Base-by-base conservation (phyloP, 1,140 invertebrate species). In the Drosophila parabipectinata region DNA sequence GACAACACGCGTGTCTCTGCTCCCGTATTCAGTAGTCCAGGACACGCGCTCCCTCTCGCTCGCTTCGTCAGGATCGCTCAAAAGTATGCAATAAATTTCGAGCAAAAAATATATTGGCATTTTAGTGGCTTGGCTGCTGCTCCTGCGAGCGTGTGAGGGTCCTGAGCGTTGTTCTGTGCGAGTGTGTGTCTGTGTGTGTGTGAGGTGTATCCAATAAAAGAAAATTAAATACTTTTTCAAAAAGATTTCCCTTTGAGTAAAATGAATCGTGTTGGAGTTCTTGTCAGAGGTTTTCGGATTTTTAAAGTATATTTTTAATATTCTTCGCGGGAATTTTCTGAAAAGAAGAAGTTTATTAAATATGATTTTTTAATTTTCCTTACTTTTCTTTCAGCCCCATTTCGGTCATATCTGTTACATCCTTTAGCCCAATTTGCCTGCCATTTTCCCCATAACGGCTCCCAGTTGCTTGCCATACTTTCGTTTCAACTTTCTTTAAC, bases 41-140 rank as follows among this genome's bases (percentile, higher is more conserved):
- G 28, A 15, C 28, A 45, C 24, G 45, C 28, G 9, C 1, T 10
- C 5, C 21, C 30, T 4, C 21, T 64, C 24, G n/a, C 28, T 26
- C 4, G 9, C 12, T 4, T 37, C 26, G 15, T 54, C 34, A 34
- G 52, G 14, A 44, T 10, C 81, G 7, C 44, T 72, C 14, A 47
- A 64, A 87, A 82, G 75, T 87, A 72, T 87, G 82, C 83, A 82
- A 87, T 79, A 87, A 78, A 85, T 87, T 87, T 72, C 47, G 41
- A 57, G 51, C 73, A 74, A 67, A 68, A 81, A 87, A 88, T 88
- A 83, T 88, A 88, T 88, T 88, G 83, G 72, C 79, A 88, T 88
- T 88, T 83, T 79, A 88, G 83, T 88, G 83, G 79, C 55, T 79
- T 68, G 39, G 28, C 24, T 55, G 47, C 59, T 44, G 41, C 41